Base-by-base conservation (phyloP, 2,113 vertebrate species). In the Nerophis lumbriciformis region DNA sequence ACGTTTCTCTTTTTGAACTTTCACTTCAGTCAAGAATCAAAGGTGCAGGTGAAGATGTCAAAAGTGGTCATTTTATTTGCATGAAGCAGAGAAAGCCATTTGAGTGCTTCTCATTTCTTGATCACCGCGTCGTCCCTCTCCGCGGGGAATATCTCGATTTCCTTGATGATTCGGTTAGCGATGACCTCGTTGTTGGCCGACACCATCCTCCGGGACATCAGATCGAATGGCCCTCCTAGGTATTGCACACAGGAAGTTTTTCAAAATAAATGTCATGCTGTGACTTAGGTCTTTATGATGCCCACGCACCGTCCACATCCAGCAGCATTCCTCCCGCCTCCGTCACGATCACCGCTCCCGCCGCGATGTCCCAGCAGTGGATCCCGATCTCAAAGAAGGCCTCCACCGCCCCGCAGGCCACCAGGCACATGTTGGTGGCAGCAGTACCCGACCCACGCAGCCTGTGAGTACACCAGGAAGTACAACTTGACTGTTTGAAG, bases 311-410 rank as follows among this genome's bases (percentile, higher is more conserved):
- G 66, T 93, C 86, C 1, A 91, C 88, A 59, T 95, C 93, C 59
- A 94, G 75, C 1, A 96, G 78, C 0, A 95, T 65, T 11, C 93
- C 95, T 0, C 95, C 95, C 0, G 95, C 94, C 77, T 97, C 94
- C 2, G 81, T 89, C 64, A 96, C 86, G 1, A 96, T 93, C 16
- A 96, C 81, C 6, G 92, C 93, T 12, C 92, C 94, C 4, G 93
- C 94, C 0, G 95, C 93, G 69, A 97, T 91, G 66, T 97, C 94
- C 94, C 95, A 97, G 81, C 94, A 95, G 81, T 97, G 94, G 84
- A 95, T 93, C 0, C 94, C 94, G 73, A 97, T 94, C 67, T 96
- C 94, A 0, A 94, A 95, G 76, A 95, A 96, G 0, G 93, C 94
- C 73, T 97, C 94, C 0, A 92, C 92, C 5, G 89, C 91, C 28